Evolutionary conservation across 2,797 vertebrate genomes (phyloP), one percentile per base, ranked within the genome.

Genomic region (Acipenser oxyrinchus): DNA sequence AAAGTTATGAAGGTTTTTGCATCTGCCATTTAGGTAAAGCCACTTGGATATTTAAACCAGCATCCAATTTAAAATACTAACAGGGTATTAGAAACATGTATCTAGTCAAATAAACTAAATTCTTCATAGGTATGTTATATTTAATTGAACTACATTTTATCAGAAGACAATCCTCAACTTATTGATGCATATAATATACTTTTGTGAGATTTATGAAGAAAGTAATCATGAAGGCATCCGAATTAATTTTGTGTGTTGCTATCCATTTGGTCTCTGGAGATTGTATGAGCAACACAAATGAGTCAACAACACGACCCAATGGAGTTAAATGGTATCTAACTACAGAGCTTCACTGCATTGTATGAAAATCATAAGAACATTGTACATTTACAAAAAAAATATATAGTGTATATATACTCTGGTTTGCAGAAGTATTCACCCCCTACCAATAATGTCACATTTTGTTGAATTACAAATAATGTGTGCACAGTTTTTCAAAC

Each of bases 61-160:
- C 37, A 66, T 66, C 37, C 51, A 37, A 53, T 66, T 55, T 64
- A 48, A 37, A 62, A 62, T 48, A 63, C 48, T 37, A 37, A 37
- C 37, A 37, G 37, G 37, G 37, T 37, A 37, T 37, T 37, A 37
- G 5, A 48, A 37, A 63, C 48, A 63, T 63, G 13, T 63, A 13
- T 63, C 7, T 50, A 13, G 13, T 48, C 49, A 11, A n/a, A 49
- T 62, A 79, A 79, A 80, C 79, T 67, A 76, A 80, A 78, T 77
- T 83, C 79, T 80, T 83, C 74, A 82, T 18, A 18, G 18, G 18
- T 18, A 18, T 18, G 18, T 18, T 18, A 79, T 83, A 78, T 81
- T 83, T 84, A 83, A 85, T 84, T 81, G 77, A 78, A n/a, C 74
- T 81, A 79, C 77, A 83, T 78, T 79, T 73, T 80, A 77, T 37